Evolutionary conservation across 2,888 invertebrate genomes (phyloP).

Genomic region (Lithophane socia): DNA sequence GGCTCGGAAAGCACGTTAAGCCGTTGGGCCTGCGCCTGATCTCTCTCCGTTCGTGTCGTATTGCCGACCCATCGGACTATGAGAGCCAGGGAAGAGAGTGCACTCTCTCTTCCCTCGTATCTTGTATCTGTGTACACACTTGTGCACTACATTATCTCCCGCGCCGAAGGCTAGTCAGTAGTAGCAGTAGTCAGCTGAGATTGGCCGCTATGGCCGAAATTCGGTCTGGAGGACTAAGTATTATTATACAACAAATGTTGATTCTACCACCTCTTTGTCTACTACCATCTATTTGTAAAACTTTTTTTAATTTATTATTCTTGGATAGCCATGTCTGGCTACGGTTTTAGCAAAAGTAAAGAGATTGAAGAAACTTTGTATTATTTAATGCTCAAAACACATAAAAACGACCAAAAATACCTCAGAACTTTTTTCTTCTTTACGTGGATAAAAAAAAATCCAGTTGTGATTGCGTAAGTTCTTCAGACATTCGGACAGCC

Average conservation of each 20-base stretch:
- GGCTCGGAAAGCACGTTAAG: background rate
- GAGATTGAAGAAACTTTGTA: conserved; percentile 11
- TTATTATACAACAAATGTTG: background rate
- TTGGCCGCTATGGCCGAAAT: background rate
- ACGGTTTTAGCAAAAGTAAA: conserved; percentile 2
- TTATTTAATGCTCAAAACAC: no score
- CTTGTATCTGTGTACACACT: no score
- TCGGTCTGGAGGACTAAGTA: background rate
- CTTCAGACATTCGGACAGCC: background rate
- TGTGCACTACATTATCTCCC: background rate
- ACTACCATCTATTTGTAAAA: background rate
- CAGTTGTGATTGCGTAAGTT: background rate
- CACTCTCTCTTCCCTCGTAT: no score
- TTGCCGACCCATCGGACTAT: background rate
- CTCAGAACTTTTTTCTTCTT: background rate
- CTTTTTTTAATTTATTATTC: background rate
- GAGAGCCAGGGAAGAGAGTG: background rate
- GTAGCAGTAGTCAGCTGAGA: background rate
- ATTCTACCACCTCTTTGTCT: background rate
- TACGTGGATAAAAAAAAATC: background rate
- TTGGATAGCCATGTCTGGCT: background rate
- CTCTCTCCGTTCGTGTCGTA: background rate
- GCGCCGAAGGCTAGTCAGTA: background rate
- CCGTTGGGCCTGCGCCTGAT: background rate
- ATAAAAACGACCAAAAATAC: background rate